Percentiles rank a stretch among this genome's conserved stretches.
Conservation (phyloP, 2,888 invertebrate genomes). For the Baronia brevicornis region DNA sequence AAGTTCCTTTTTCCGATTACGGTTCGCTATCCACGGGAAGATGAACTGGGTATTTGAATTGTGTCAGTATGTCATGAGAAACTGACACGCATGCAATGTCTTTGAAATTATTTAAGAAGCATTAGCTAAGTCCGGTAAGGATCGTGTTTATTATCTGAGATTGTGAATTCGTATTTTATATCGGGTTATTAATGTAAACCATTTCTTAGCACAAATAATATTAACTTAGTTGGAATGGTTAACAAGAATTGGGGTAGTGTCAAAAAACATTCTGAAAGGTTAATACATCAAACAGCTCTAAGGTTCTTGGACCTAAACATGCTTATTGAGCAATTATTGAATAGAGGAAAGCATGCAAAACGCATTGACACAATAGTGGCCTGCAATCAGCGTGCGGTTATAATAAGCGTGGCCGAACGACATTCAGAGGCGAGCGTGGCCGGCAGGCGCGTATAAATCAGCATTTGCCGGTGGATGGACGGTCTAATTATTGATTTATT, state of each 20-base stretch:
- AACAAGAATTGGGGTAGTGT: no score
- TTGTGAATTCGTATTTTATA: no score
- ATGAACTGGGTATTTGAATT: conserved; percentile 27
- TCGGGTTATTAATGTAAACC: no score
- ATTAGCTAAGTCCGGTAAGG: no score
- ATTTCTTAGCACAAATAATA: no score
- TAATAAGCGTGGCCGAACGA: conserved; percentile 38
- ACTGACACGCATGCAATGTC: no score
- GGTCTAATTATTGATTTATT: conserved; percentile 74
- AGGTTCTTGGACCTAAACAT: background rate
- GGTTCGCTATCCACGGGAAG: conserved; percentile 38
- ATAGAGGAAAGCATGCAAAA: conserved; percentile 3
- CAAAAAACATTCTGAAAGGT: no score
- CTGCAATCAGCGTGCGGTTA: conserved; percentile 39
- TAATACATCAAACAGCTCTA: no score
- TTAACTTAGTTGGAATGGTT: no score
- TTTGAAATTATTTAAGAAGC: no score
- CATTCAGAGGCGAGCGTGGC: conserved; percentile 49
- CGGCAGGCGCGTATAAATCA: conserved; percentile 65
- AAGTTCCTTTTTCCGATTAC: conserved; percentile 37
- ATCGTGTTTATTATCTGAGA: no score
- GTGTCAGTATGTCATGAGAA: conserved; percentile 46
- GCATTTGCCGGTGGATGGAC: conserved; percentile 70
- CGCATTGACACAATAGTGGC: conserved; percentile 5
- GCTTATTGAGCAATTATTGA: conserved; percentile 5